Base-by-base conservation (phyloP, 2,797 vertebrate species). In the Anomalospiza imberbis region DNA sequence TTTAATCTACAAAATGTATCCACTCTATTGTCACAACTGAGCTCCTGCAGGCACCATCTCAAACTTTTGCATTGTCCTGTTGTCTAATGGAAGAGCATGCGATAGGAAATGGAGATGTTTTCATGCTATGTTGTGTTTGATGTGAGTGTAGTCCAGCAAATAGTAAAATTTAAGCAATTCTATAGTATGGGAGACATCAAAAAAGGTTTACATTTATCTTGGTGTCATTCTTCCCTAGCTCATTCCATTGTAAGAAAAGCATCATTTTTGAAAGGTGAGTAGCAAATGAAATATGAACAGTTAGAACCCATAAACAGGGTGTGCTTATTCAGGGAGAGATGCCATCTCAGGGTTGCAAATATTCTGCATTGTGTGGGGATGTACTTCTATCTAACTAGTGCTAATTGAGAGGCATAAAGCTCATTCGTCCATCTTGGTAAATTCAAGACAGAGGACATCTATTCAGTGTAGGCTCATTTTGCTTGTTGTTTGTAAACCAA, bases 1-100 rank as follows among this genome's bases (percentile, higher is more conserved):
- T 97, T 96, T 95, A 95, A 96, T 97, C 72, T 97, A 85, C 84
- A 93, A 85, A 96, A 89, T 95, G 53, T 66, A 60, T 88, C 66
- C 95, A 78, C 36, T 96, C 63, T 93, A 10, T 24, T 50, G 54
- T 72, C 80, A 91, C 63, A 75, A 51, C 42, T 79, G 71, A 94
- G 77, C 58, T 91, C 82, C 84, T 93, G 73, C 60, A 88, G 28
- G 85, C 74, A 76, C 74, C 32, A 32, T 82, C 82, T 95, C 81
- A 88, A 88, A 87, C 75, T 91, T 83, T 40, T 91, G n/a, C 42
- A 86, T 76, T 91, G 34, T 74, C 50, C 58, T 92, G 34, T 70
- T 95, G 44, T 89, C 87, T 66, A 89, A 66, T 61, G 87, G 65
- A 94, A 96, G 93, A 78, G 66, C 76, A 51, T 62, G 17, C 6